Evolutionary conservation across 2,797 vertebrate genomes (phyloP), one percentile per base, ranked within the genome.

Genomic region (Danio kyathit): DNA sequence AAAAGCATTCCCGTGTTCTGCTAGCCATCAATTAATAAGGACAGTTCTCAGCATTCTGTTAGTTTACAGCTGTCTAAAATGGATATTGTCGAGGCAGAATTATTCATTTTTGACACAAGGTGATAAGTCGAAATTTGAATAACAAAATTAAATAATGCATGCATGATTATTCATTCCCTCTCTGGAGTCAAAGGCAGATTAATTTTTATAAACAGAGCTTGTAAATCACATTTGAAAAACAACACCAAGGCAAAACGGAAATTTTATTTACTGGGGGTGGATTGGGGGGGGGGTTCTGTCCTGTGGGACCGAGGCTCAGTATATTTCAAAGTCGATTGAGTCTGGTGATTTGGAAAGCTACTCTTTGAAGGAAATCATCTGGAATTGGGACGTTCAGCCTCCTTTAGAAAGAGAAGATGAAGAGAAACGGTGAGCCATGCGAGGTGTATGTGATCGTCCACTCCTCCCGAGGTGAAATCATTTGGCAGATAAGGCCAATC

Each of bases 351-450:
- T 83, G 59, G 12, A 54, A 72, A 49, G 48, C 14, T 74, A 52
- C 66, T 89, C 87, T 91, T 86, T 84, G 89, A 91, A 85, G 87
- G 84, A 66, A 86, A 88, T 80, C 86, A 84, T 89, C 87, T 89
- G 84, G 83, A 29, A 29, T 91, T 91, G 92, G 88, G 88, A 91
- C 87, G 87, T 91, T 90, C 91, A 90, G 91, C 89, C 67, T 88
- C 83, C 88, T 91, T 90, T 91, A 85, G 91, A 89, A 90, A 89
- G 81, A 82, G 88, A 84, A 81, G 80, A 88, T 86, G 64, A 80
- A 41, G 65, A 75, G 57, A 71, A 71, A 46, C 11, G 11, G 48
- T 13, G 78, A 73, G 51, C 81, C 81, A 84, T 87, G 86, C 85
- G 84, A 89, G 89, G 88, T 90, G 85, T 88, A 86, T 81, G 86